Evolutionary conservation across 2,113 vertebrate species (phyloP), one percentile per base, ranked within the genome.

Genomic region (Carassius carassius): DNA sequence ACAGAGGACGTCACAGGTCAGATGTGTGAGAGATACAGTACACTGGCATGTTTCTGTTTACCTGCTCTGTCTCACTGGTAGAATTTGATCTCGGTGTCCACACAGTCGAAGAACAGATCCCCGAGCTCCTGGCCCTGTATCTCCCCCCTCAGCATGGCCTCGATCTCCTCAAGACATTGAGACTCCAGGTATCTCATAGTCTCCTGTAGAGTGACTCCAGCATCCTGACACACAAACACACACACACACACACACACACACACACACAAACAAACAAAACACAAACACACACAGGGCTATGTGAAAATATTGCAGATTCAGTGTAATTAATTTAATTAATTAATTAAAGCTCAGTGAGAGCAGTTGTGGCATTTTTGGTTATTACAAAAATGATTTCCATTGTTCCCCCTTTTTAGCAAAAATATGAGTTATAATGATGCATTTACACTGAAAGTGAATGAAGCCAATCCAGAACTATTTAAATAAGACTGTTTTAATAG

Each of bases 71-170:
- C 88, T 95, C 91, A 96, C 25, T 93, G 88, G 87, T 99, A 99
- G 12, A 94, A 93, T 87, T 95, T 95, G 83, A 96, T 92, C 91
- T 99, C 97, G 6, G 94, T 92, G 87, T 97, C 94, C 90, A 99
- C 97, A 0, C 96, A 97, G 89, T 96, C 94, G 0, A 95, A 95
- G 92, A 99, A 99, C 88, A 99, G 94, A 86, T 96, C 91, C 0
- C 94, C 94, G 83, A 97, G 89, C 3, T 96, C 94, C 60, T 94
- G 92, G 0, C 92, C 93, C 49, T 95, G 84, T 0, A 95, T 91
- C 83, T 94, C 92, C 0, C 91, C 89, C 1, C 25, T 12, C 2
- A 95, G 90, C 78, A 88, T 67, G 51, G 85, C 90, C 0, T 87
- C 87, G 23, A 94, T 93, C 47, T 94, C 93, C 41, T 89, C 91